Base-by-base conservation (phyloP, 2,888 invertebrate species). In the Ormyrus thymus region DNA sequence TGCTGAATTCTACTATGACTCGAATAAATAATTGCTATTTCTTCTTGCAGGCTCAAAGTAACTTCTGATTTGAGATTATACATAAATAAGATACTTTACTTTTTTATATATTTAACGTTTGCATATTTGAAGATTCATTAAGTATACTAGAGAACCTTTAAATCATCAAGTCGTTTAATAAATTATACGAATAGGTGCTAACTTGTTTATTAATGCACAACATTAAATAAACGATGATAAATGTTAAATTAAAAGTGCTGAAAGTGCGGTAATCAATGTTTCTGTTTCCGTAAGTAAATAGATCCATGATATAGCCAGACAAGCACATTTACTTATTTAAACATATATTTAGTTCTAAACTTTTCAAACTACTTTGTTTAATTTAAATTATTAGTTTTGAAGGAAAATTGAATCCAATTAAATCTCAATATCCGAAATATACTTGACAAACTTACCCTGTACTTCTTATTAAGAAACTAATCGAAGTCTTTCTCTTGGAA, bases 401-500 rank as follows among this genome's bases (percentile, higher is more conserved):
- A 29, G 4, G 29, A 4, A 29, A 29, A 29, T 29, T 29, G 2
- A 29, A 29, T 29, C 29, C 29, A 45, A 10, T 53, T 11, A 53
- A 59, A 74, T 58, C 29, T 74, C 43, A 56, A 65, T 15, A 50
- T 65, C 58, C 9, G 5, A 10, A 69, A 62, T 10, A 48, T 56
- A 13, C 7, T 56, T 64, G 1, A 6, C 9, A 11, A n/a, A 11
- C 10, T 10, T 43, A 10, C 3, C 7, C 7, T 50, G 15, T 46
- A 59, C 15, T 29, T 59, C 11, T n/a, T n/a, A n/a, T 56, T 56
- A 56, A 29, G 29, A 59, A 29, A 59, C 15, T 59, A 56, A 56
- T 59, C 11, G 58, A 56, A 70, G 3, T 62, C 9, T 46, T 43
- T 65, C 50, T 51, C 64, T 66, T 69, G 83, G 13, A 66, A 11